Conservation (phyloP, 1,140 invertebrate genomes). For the Globodera ellingtonae region DNA sequence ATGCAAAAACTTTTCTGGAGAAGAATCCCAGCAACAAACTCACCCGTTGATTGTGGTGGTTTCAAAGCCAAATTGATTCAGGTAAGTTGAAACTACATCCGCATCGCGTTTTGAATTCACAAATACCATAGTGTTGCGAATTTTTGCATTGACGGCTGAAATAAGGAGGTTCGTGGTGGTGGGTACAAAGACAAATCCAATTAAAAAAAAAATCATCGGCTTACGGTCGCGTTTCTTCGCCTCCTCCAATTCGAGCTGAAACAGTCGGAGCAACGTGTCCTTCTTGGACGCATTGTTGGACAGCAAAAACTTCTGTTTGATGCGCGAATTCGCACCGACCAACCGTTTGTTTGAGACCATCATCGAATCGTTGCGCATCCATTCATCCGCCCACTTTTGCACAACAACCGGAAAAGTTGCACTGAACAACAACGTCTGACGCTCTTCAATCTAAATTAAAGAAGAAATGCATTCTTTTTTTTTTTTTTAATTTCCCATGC, state of each 20-base stretch:
- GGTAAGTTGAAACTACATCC: constrained; percentile 80
- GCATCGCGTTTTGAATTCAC: constrained; percentile 84
- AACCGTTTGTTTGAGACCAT: constrained; percentile 47
- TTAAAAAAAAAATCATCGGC: background rate
- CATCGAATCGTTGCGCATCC: constrained; percentile 61
- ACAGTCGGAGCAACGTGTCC: constrained; percentile 65
- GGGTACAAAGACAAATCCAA: background rate
- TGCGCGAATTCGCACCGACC: constrained; percentile 72
- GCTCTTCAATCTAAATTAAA: constrained; percentile 56
- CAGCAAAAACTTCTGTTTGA: constrained; percentile 79
- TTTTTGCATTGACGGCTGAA: constrained; percentile 52
- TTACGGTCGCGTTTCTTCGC: constrained; percentile 69
- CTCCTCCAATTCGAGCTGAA: constrained; percentile 20
- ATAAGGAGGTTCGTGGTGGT: background rate
- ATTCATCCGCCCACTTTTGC: constrained; percentile 32
- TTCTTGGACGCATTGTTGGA: constrained; percentile 78
- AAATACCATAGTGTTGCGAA: constrained; percentile 79
- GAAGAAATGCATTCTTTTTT: background rate
- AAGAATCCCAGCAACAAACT: background rate
- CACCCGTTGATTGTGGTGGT: constrained; percentile 38
- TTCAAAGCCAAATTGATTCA: constrained; percentile 67
- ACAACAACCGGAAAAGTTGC: constrained; percentile 70
- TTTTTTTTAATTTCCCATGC: constrained; percentile 24
- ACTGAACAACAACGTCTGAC: constrained; percentile 70
- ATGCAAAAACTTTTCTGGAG: background rate